Evolutionary conservation across 2,888 invertebrate genomes (phyloP), one percentile per base, ranked within the genome.

Genomic region (Chloromyia formosa): DNA sequence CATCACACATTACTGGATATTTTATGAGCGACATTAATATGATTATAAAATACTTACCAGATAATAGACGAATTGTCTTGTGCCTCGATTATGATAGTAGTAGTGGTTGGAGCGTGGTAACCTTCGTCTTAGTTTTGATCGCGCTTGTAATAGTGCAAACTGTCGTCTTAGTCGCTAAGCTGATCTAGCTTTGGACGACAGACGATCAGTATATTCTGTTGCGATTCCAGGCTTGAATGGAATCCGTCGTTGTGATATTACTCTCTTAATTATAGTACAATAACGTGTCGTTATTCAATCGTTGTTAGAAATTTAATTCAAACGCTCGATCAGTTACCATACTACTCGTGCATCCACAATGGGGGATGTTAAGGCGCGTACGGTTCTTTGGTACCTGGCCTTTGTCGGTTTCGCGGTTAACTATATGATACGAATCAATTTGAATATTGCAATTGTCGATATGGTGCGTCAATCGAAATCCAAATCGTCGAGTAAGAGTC

Each of bases 351-450:
- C 14, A 49, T 49, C 49, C 14, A n/a, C 49, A n/a, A 71, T 71
- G 71, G 71, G 14, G 12, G 71, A 56, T 9, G 16, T 83, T 74
- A 78, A 84, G 79, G 83, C 82, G 69, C 84, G 86, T 35, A 83
- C 84, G 5, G 88, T 90, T 14, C 83, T 91, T 14, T 91, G 91
- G 91, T 86, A 88, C 78, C 81, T 91, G 79, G 88, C 88, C 1
- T 91, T 91, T 81, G 84, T 86, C 74, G 91, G 91, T 14, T 91
- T 91, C 79, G 90, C 88, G 4, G 88, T 90, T 68, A 91, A 91
- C 83, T 91, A 91, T 80, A 90, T 91, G 89, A 85, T 90, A 18
- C 85, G 91, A 27, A 88, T 90, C 73, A 91, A 91, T 82, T 83
- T 91, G 74, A 91, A 91, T 80, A 88, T 91, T 72, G 89, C 90